Conservation (phyloP, 2,113 vertebrate species). For the Phoxinus phoxinus region DNA sequence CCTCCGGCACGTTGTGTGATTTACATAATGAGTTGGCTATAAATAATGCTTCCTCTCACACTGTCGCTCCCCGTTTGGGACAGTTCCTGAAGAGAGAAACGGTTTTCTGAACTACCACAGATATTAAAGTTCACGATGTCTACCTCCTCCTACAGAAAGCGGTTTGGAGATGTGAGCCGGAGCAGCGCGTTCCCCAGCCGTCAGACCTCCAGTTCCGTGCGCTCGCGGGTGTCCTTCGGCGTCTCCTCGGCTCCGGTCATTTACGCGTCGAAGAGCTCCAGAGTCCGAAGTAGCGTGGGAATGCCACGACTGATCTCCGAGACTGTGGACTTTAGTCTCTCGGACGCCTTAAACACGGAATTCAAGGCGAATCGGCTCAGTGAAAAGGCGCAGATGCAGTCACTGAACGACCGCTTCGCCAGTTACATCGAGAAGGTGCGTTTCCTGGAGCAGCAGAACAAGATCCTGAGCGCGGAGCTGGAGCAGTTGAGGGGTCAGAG, state of each 20-base stretch:
- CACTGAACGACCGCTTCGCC: constrained; percentile 95
- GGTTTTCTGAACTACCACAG: not conserved
- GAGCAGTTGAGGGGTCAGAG: constrained; percentile 92
- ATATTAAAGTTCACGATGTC: constrained; percentile 55
- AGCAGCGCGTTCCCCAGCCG: constrained; percentile 71
- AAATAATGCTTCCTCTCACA: constrained; percentile 66
- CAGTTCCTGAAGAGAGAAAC: not conserved
- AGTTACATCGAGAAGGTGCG: constrained; percentile 97
- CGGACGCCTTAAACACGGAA: constrained; percentile 90
- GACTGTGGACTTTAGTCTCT: constrained; percentile 86
- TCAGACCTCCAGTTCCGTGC: constrained; percentile 80
- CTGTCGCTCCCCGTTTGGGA: not conserved
- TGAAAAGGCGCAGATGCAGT: constrained; percentile 93
- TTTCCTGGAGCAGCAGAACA: constrained; percentile 95
- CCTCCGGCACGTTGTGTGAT: constrained; percentile 40
- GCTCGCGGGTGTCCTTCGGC: constrained; percentile 74
- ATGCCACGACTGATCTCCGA: constrained; percentile 80
- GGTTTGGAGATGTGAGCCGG: constrained; percentile 79
- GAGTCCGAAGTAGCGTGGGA: constrained; percentile 80
- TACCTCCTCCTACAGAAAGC: constrained; percentile 87
- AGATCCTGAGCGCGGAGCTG: constrained; percentile 90
- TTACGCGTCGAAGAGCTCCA: constrained; percentile 71
- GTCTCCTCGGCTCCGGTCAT: constrained; percentile 74
- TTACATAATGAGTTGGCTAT: constrained; percentile 75
- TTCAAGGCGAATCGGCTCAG: constrained; percentile 90